Evolutionary conservation across 2,113 vertebrate species (phyloP).

Genomic region (Rynchops niger): DNA sequence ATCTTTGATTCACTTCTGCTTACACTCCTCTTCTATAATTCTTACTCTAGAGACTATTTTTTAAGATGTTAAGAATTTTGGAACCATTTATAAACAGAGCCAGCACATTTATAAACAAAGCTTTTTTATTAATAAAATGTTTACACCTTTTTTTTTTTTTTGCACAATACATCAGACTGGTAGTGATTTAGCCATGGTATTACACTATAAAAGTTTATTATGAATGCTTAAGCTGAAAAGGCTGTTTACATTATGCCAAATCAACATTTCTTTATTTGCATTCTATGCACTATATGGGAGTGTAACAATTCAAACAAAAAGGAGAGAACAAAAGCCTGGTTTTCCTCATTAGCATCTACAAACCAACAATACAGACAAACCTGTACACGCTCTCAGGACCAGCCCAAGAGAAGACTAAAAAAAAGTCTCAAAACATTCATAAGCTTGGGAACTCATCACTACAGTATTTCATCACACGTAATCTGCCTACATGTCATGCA

Average conservation of each 20-base stretch:
- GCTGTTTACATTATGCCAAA: conserved; percentile 61
- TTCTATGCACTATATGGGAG: conserved; percentile 36
- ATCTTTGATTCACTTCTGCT: not conserved
- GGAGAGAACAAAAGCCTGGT: conserved; percentile 50
- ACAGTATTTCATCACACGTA: conserved; percentile 40
- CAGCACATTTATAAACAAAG: conserved; percentile 69
- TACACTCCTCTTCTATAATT: not conserved
- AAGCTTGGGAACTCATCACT: conserved; percentile 58
- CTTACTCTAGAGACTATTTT: not conserved
- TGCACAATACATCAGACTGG: conserved; percentile 76
- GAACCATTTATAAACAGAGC: conserved; percentile 18
- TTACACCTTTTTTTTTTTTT: conserved; percentile 75
- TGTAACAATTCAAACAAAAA: conserved; percentile 50
- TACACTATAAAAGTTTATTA: conserved; percentile 69
- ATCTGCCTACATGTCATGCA: conserved; percentile 56
- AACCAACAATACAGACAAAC: conserved; percentile 76
- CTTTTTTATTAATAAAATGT: conserved; percentile 89
- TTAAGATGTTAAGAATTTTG: not conserved
- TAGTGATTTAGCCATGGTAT: conserved; percentile 70
- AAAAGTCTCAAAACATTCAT: conserved; percentile 65
- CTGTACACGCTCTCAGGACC: conserved; percentile 83
- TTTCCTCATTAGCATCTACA: conserved; percentile 74
- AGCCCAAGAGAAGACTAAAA: conserved; percentile 86
- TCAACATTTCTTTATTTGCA: conserved; percentile 51
- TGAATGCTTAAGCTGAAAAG: conserved; percentile 62